Evolutionary conservation across 2,113 vertebrate species (phyloP).

Genomic region (Regulus satrapa): DNA sequence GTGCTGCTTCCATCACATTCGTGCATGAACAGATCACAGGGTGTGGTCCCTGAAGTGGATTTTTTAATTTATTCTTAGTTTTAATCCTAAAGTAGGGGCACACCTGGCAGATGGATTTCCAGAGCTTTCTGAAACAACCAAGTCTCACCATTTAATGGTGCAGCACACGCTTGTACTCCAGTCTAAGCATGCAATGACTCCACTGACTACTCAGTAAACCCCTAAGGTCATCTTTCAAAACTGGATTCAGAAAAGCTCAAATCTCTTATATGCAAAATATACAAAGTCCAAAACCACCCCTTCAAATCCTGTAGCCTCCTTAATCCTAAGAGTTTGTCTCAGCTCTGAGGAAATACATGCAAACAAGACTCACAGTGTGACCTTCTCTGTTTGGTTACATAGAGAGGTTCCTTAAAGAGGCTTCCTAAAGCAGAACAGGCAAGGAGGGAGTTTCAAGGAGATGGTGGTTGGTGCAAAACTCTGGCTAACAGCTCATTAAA

Average conservation of each 20-base stretch:
- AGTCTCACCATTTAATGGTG: not conserved
- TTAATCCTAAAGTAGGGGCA: not conserved
- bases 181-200: not conserved
- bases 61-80: not conserved
- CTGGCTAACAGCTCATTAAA: not conserved
- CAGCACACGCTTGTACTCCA: not conserved
- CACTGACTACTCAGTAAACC: not conserved
- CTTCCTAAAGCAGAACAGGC: not conserved
- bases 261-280: not conserved
- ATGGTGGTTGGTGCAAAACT: not conserved
- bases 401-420: accelerated
- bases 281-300: not conserved
- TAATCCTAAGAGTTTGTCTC: not conserved
- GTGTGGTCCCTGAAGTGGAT: not conserved
- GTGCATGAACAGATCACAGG: accelerated
- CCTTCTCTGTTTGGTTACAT: not conserved
- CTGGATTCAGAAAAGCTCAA: not conserved
- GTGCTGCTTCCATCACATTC: not conserved
- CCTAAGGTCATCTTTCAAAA: not conserved
- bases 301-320: not conserved
- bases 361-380: not conserved
- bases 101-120: not conserved
- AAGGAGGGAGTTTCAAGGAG: not conserved
- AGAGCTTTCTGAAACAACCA: not conserved
- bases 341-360: not conserved